Percentiles rank a stretch among this genome's conserved stretches.
Evolutionary conservation across 2,888 invertebrate species (phyloP).

Genomic region (Drosophila histrio): DNA sequence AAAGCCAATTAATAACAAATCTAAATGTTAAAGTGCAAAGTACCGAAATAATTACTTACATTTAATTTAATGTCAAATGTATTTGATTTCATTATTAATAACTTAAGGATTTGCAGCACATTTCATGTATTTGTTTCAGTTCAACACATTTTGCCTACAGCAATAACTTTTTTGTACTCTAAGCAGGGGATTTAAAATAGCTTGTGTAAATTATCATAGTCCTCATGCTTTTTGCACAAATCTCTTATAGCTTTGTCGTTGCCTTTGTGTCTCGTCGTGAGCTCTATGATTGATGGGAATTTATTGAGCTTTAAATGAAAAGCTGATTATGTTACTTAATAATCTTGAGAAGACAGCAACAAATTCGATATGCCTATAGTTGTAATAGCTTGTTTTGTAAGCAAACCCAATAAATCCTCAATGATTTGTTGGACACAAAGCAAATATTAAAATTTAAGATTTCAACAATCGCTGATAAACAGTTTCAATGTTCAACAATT

Average conservation of each 20-base stretch:
- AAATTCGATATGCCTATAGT: background rate
- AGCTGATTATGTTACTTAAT: conserved; percentile 39
- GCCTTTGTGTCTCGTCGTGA: conserved; percentile 10
- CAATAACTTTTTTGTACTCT: background rate
- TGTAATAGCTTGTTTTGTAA: conserved; percentile 15
- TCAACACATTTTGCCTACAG: background rate
- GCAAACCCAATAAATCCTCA: conserved; percentile 6
- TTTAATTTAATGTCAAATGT: background rate
- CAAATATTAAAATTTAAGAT: background rate
- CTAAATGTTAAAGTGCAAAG: background rate
- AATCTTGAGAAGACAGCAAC: conserved; percentile 20
- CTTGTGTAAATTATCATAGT: conserved; percentile 29
- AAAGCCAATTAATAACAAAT: background rate
- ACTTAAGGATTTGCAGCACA: background rate
- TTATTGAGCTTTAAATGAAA: conserved; percentile 31
- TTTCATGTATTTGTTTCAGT: background rate
- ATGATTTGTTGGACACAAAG: conserved; percentile 4
- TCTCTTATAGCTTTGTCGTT: conserved; percentile 26
- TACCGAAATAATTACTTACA: background rate
- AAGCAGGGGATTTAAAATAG: conserved; percentile 23
- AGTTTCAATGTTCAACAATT: too few relatives aligned
- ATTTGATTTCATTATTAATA: background rate
- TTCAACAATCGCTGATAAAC: too few relatives aligned
- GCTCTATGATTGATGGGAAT: conserved; percentile 52
- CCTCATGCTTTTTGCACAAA: conserved; percentile 7